Evolutionary conservation across 1,140 invertebrate genomes (phyloP), one percentile per base, ranked within the genome.

Genomic region (Saccostrea glomerata): DNA sequence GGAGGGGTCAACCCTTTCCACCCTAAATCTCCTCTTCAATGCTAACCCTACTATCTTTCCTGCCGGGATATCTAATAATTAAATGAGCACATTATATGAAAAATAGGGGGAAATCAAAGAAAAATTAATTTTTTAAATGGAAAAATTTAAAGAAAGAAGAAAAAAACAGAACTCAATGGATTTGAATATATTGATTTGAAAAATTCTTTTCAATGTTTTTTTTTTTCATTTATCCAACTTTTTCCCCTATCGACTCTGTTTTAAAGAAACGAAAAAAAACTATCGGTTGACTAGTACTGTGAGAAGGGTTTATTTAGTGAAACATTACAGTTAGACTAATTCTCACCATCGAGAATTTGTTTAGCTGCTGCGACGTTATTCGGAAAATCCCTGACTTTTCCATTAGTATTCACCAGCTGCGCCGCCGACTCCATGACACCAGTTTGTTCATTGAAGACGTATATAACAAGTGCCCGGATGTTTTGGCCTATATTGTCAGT

Each of bases 381-480:
- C 1, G 70, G 70, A 30, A 77, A 77, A 77, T 77, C 25, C 30
- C 12, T 30, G 12, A 25, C 7, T 77, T 77, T 77, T 30, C 25
- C 70, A 30, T 17, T 36, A 15, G 70, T 77, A 25, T 25, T 25
- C 23, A 77, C 70, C 30, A 77, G 30, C 13, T 36, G 23, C 12
- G 70, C 70, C 15, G 70, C 70, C 70, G 70, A 77, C 25, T 77
- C 70, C 25, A 77, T 5, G 25, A 77, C 70, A 15, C 70, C 70
- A 13, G 70, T 77, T 25, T 30, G 23, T 77, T 77, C 70, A 77
- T 77, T 77, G 25, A 77, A 77, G 15, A 77, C 70, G 30, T 77
- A 77, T 11, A 77, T 77, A 13, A 77, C 70, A 77, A 77, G 70
- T 17, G 70, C 70, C 70, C 30, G 13, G 11, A 77, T 77, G 23